Evolutionary conservation across 2,888 invertebrate genomes (phyloP), one percentile per base, ranked within the genome.

Genomic region (Eristalis intricaria): DNA sequence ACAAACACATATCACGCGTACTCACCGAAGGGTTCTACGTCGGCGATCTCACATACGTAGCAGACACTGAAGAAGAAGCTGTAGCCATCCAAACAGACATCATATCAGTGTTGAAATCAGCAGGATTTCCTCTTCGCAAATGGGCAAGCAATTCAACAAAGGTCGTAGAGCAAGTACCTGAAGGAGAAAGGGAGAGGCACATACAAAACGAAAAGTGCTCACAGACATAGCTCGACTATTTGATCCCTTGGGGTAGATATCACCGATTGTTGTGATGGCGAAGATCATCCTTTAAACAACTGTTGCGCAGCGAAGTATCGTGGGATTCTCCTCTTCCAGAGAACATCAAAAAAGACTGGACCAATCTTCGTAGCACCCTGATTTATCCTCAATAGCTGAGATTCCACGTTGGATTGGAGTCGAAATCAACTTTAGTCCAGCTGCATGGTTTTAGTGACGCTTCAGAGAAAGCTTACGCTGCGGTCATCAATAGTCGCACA

Each of bases 11-110:
- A 32, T 38, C 84, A n/a, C 60, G 56, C 22, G 63, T 63, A 23
- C 50, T 89, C 2, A 68, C 63, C 19, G 50, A 71, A 26, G 85
- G 85, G 61, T 88, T 89, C 26, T 89, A 89, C 64, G 88, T 90
- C 13, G 89, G 89, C 32, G 69, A 81, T 10, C 22, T 61, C 1
- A 81, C 74, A 11, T 74, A 79, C 50, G 81, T 81, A 13, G 19
- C 69, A 11, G 79, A 79, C 43, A 43, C 58, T 10, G 38, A 69
- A 56, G 22, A 40, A 19, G 56, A 76, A 7, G 75, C 76, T 11
- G 23, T 68, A n/a, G 43, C 0, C 0, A 15, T 77, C 29, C 84
- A 74, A 79, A 63, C 35, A 13, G 69, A 74, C 3, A 22, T 79
- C 15, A 13, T 40, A 8, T 22, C 22, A 7, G 19, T 69, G 0